Conservation (phyloP, 2,888 invertebrate genomes). For the Automeris io region DNA sequence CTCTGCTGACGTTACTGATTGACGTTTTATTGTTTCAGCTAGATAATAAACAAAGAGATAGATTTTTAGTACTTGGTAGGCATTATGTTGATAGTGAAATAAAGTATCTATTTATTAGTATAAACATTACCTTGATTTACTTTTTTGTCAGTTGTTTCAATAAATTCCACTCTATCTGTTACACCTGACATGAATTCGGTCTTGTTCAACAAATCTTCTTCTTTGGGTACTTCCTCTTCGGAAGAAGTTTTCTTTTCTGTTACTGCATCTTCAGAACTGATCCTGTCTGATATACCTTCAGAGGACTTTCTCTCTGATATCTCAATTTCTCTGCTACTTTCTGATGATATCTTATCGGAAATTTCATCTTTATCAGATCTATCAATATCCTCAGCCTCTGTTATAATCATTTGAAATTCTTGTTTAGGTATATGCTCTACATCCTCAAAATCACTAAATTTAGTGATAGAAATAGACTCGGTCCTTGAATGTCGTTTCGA, state of each 20-base stretch:
- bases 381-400: slow-evolving; percentile 67
- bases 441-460: slow-evolving; percentile 60
- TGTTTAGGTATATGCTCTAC: slow-evolving; percentile 49
- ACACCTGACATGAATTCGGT: slow-evolving; percentile 27
- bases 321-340: slow-evolving; percentile 70
- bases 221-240: slow-evolving; percentile 53
- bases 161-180: slow-evolving; percentile 23
- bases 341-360: slow-evolving; percentile 72
- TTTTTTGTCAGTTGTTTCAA: slow-evolving; percentile 34
- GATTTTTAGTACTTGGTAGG: background rate
- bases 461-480: slow-evolving; percentile 65
- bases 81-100: background rate
- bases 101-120: slow-evolving; percentile 47
- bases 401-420: slow-evolving; percentile 67
- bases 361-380: slow-evolving; percentile 65
- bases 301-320: slow-evolving; percentile 71
- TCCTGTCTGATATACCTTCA: slow-evolving; percentile 69
- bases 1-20: slow-evolving; percentile 66
- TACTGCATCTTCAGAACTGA: slow-evolving; percentile 72
- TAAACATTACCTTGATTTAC: slow-evolving; percentile 28
- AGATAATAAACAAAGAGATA: slow-evolving; percentile 16
- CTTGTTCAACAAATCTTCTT: slow-evolving; percentile 27
- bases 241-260: slow-evolving; percentile 72
- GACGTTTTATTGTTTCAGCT: slow-evolving; percentile 53
- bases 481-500: slow-evolving; percentile 69